Evolutionary conservation across 2,797 vertebrate genomes (phyloP).

Genomic region (Catamblyrhynchus diadema): DNA sequence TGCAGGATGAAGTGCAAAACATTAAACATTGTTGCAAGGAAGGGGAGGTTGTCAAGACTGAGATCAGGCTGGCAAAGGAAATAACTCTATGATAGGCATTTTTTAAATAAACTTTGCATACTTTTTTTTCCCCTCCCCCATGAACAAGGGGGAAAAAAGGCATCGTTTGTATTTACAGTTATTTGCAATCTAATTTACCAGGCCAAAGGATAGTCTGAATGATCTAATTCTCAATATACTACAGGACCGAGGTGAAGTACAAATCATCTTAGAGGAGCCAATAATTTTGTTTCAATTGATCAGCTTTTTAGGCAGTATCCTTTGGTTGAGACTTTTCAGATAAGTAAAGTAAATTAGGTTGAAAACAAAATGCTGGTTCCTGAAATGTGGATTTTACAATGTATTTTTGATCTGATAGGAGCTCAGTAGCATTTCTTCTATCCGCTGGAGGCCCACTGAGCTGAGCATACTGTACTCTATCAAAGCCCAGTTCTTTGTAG

Average conservation of each 20-base stretch:
- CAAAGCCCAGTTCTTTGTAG: slow-evolving; percentile 75
- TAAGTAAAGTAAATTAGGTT: slow-evolving; percentile 83
- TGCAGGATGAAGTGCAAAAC: background rate
- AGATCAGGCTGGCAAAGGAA: background rate
- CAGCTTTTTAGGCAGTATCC: slow-evolving; percentile 84
- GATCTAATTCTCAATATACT: slow-evolving; percentile 92
- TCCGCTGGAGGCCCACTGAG: slow-evolving; percentile 51
- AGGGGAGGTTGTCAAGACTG: background rate
- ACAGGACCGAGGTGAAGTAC: slow-evolving; percentile 87
- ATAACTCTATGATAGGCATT: background rate
- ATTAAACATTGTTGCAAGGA: background rate
- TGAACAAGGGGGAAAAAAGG: background rate
- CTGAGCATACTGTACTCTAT: slow-evolving; percentile 76
- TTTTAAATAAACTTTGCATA: background rate
- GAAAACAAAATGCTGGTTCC: slow-evolving; percentile 67
- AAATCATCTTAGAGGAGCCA: slow-evolving; percentile 90
- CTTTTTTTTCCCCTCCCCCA: background rate
- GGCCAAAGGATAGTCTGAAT: slow-evolving; percentile 80
- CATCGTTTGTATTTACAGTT: slow-evolving; percentile 77
- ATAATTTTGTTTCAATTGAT: slow-evolving; percentile 94
- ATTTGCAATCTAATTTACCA: slow-evolving; percentile 87
- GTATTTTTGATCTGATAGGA: slow-evolving; percentile 59
- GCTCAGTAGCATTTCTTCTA: slow-evolving; percentile 35
- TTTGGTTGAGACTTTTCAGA: slow-evolving; percentile 82
- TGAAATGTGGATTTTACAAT: slow-evolving; percentile 46